Base-by-base conservation (phyloP, 2,113 vertebrate genomes). In the Tonatia bakeri region DNA sequence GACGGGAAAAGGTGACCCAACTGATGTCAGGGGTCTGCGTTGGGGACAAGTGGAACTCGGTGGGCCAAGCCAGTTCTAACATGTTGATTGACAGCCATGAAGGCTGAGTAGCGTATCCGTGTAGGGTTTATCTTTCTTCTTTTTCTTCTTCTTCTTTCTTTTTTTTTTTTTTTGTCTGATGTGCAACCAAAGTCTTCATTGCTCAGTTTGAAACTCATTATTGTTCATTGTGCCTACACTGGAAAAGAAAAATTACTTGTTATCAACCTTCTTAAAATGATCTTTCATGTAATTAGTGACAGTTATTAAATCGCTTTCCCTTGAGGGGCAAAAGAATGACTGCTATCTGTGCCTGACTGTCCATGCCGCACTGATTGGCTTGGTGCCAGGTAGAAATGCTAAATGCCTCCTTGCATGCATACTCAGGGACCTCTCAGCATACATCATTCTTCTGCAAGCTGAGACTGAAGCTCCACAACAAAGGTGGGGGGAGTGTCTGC, bases 251-350 rank as follows among this genome's bases (percentile, higher is more conserved):
- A 95, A 84, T 31, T 76, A 75, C 88, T 88, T 96, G 90, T 88
- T 81, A 82, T 47, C 17, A 91, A 4, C 16, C 24, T 91, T 91
- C 24, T 89, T 89, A 89, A 67, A 45, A 85, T 85, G 7, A 38
- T 89, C 26, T 76, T 96, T 77, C 43, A 91, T 94, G 69, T 91
- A 90, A 93, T 94, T 93, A 91, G 64, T 77, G 61, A 90, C 47
- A 79, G 31, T 95, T 95, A 56, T 72, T 82, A 95, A 92, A 86
- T 87, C 40, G 52, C 24, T 84, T 96, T 91, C 56, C 22, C 77
- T 81, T 67, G 24, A 91, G 43, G 33, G 28, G 0, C 40, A 50
- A 50, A 91, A 67, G 9, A 94, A 47, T 93, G 38, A 13, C 11
- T 64, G 61, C 61, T 59, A 76, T 96, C 73, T 86, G 45, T 84